Evolutionary conservation across 2,797 vertebrate species (phyloP).

Genomic region (Leptoclinus maculatus): DNA sequence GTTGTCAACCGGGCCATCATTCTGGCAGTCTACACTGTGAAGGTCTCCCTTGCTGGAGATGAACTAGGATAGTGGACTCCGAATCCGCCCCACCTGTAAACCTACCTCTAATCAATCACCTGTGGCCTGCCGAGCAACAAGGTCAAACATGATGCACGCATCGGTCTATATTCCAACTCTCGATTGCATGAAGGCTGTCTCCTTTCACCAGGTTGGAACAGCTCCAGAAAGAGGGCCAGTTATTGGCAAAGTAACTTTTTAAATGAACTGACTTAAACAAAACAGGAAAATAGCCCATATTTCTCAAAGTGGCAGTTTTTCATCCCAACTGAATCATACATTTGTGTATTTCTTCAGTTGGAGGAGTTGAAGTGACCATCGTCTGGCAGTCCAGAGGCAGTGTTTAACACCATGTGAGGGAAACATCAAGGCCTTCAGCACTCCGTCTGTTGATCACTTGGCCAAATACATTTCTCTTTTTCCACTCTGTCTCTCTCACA

Average conservation of each 20-base stretch:
- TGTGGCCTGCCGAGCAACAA: not conserved
- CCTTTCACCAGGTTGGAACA: not conserved
- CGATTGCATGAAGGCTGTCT: not conserved
- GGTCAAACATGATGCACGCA: no score
- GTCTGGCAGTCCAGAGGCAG: conserved; percentile 65
- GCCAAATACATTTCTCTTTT: conserved; percentile 52
- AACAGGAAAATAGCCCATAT: conserved; percentile 28
- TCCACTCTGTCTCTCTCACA: conserved; percentile 64
- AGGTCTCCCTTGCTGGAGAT: not conserved
- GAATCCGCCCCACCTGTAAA: not conserved
- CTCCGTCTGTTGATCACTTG: conserved; percentile 76
- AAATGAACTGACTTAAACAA: conserved; percentile 17
- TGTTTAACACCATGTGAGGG: conserved; percentile 67
- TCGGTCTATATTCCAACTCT: not conserved
- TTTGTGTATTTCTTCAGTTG: conserved; percentile 50
- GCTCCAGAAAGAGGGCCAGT: not conserved
- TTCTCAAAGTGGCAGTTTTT: conserved; percentile 34
- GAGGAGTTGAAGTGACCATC: conserved; percentile 66
- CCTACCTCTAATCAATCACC: not conserved
- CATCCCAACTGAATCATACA: conserved; percentile 29
- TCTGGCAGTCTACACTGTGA: not conserved
- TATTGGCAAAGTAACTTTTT: not conserved
- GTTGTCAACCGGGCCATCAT: not conserved
- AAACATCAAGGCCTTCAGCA: conserved; percentile 73
- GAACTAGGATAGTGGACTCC: not conserved